Percentiles rank a stretch among this genome's conserved stretches.
phyloP scores from a whole-genome alignment of 2,113 vertebrate species.

The Psammodynastes pulverulentus region DNA sequence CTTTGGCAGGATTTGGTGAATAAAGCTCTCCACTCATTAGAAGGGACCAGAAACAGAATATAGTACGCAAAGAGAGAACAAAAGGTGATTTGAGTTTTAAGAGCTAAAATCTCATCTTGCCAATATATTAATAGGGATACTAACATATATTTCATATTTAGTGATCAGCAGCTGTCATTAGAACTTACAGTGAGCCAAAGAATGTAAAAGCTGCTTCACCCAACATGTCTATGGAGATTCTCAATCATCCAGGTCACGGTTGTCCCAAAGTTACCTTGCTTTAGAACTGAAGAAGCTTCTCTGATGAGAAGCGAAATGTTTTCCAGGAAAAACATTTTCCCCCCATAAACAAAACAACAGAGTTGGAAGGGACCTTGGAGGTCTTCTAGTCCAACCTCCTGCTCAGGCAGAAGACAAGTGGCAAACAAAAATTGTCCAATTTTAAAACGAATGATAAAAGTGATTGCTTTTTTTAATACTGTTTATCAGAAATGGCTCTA shows the following conservation, averaged over 20 bases:
- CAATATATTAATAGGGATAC: not conserved
- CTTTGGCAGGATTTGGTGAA: slow-evolving; percentile 14
- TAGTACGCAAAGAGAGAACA: not conserved
- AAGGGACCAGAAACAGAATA: slow-evolving; percentile 15
- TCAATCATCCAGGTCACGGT: not conserved
- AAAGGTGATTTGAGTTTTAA: not conserved
- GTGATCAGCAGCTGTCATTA: not conserved
- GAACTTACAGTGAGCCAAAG: not conserved
- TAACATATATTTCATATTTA: not conserved
- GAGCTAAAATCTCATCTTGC: not conserved
- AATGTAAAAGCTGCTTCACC: not conserved
- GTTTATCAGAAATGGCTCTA: not conserved
- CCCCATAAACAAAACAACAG: too few relatives aligned
- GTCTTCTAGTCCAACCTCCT: too few relatives aligned
- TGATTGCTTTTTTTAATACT: not conserved
- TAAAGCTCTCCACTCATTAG: slow-evolving; percentile 7
- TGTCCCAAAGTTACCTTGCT: too few relatives aligned
- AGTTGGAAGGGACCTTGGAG: too few relatives aligned
- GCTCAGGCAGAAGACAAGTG: too few relatives aligned
- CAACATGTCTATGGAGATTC: not conserved
- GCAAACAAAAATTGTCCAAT: too few relatives aligned
- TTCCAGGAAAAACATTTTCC: too few relatives aligned
- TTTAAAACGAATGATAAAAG: not conserved
- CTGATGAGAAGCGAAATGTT: too few relatives aligned
- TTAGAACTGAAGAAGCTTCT: too few relatives aligned